A percentile compares a stretch with the other conserved stretches of the same genome.
These are phyloP conservation scores for Geodia barretti DNA, from an alignment of 37 sponge, comb jelly and placozoan genomes.

Conservation along the genomic window DNA sequence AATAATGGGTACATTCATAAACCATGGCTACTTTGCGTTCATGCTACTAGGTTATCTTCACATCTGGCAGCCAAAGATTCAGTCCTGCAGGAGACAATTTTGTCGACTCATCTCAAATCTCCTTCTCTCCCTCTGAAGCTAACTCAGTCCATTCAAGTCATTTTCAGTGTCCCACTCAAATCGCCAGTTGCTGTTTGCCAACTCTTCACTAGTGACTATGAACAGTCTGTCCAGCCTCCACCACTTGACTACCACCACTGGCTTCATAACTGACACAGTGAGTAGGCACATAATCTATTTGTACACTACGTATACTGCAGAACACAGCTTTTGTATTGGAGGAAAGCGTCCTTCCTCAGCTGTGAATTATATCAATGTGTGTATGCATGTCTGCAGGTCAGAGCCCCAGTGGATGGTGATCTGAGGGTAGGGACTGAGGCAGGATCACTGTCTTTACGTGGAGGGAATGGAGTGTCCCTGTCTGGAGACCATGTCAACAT, in stretches of 20 bases:
- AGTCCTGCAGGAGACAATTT: not conserved
- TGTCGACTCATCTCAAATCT: not conserved
- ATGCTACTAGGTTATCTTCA: constrained; percentile 2
- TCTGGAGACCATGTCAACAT: not conserved
- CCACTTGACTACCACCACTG: not conserved
- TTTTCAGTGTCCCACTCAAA: not conserved
- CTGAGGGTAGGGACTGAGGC: not conserved
- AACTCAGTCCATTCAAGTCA: not conserved
- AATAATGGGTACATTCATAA: too few species aligned
- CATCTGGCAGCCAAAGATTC: constrained; percentile 21
- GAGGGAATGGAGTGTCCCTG: not conserved
- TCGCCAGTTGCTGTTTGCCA: constrained; percentile 9
- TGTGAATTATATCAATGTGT: constrained; percentile 14
- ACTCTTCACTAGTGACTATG: constrained; percentile 2
- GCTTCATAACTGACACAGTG: constrained; percentile 2
- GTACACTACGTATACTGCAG: too few species aligned
- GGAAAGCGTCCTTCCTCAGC: not conserved
- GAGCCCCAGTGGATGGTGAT: not conserved
- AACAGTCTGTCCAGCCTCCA: not conserved
- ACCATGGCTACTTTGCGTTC: too few species aligned
- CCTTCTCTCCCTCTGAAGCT: not conserved
- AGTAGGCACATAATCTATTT: not conserved
- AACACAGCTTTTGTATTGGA: too few species aligned
- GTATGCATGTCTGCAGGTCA: constrained; percentile 27
- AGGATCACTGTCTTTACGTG: not conserved